Conservation (phyloP, 2,113 vertebrate genomes). For the Trichomycterus rosablanca region DNA sequence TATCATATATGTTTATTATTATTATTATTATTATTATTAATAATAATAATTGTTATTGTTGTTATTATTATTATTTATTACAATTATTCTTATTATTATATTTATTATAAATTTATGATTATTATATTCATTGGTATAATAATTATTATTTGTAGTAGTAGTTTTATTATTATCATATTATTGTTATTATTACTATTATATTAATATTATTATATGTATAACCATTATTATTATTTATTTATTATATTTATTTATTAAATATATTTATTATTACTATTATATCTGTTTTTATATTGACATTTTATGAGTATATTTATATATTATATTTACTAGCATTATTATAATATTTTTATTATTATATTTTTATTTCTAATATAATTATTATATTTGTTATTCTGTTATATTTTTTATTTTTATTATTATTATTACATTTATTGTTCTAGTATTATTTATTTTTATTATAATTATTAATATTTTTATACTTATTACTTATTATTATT, state of each 20-base stretch:
- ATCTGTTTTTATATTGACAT: background rate
- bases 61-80: no score
- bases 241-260: background rate
- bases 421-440: background rate
- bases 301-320: no score
- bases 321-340: background rate
- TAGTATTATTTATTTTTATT: background rate
- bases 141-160: background rate
- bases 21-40: background rate
- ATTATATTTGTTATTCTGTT: background rate
- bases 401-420: no score
- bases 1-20: no score
- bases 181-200: no score
- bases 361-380: no score
- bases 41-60: background rate
- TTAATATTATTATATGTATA: no score
- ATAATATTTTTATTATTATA: background rate
- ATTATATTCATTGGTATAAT: background rate
- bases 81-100: no score
- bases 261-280: background rate
- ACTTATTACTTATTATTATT: background rate
- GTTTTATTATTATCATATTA: background rate
- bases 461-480: background rate
- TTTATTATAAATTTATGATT: no score
- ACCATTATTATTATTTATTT: no score